These are phyloP conservation scores for Nezara viridula DNA, from an alignment of 2,888 invertebrate genomes.

Conservation along the genomic window DNA sequence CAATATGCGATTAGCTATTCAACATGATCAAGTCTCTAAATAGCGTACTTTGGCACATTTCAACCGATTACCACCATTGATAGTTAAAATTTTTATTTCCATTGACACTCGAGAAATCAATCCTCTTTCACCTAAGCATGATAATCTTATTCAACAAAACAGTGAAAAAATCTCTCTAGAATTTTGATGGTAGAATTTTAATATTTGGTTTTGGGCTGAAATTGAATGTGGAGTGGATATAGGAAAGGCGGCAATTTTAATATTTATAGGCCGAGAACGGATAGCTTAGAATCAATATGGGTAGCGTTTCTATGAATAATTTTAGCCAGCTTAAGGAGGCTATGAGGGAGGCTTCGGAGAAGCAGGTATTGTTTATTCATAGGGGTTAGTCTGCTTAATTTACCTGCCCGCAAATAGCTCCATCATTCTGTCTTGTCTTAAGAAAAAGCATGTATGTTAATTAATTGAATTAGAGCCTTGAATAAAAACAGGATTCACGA, in stretches of 20 bases:
- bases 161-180: neutral
- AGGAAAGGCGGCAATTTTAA: conserved; percentile 18
- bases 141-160: too few relatives aligned
- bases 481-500: neutral
- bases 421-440: neutral
- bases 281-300: conserved; percentile 40
- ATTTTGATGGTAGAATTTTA: neutral
- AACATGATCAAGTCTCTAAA: too few relatives aligned
- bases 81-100: too few relatives aligned
- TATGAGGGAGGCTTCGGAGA: neutral
- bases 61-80: too few relatives aligned
- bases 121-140: too few relatives aligned
- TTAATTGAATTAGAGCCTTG: neutral
- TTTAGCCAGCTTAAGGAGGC: conserved; percentile 9
- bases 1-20: too few relatives aligned
- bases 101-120: too few relatives aligned
- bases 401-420: neutral
- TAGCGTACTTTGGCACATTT: too few relatives aligned
- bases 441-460: neutral
- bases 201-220: neutral
- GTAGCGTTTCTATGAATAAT: conserved; percentile 44
- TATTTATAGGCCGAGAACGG: conserved; percentile 22
- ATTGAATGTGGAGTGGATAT: neutral
- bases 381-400: conserved; percentile 7
- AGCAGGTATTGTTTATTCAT: conserved; percentile 26